Base-by-base conservation (phyloP, 92 coral and sea anemone genomes). In the Palythoa caribaeorum region DNA sequence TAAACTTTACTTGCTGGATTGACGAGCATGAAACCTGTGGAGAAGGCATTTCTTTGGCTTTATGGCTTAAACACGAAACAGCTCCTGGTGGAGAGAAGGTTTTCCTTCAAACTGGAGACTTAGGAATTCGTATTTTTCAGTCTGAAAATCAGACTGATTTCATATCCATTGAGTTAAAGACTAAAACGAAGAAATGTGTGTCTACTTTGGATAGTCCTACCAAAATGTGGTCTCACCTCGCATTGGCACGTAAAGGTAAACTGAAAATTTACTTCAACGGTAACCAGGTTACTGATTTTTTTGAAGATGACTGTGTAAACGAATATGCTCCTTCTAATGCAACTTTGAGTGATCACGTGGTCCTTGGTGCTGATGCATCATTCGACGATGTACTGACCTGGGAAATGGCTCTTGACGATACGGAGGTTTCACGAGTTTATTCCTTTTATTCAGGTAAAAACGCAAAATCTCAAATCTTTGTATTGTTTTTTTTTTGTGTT, bases 361-460 rank as follows among this genome's bases (percentile, higher is more conserved):
- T 80, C 16, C 85, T 80, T 59, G 85, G 74, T 14, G 62, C 66
- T 14, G 54, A 15, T 21, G 84, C 74, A 9, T 72, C 62, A 15
- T 77, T 39, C 59, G 90, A 87, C 47, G 90, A 87, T 19, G 16
- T 87, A 36, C 1, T 77, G 21, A 66, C 21, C 65, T 87, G 85
- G 85, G 59, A 63, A 15, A 87, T 14, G 19, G 35, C 55, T 65
- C 75, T 76, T 16, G 16, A 20, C 10, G 60, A 57, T 9, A 16
- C 0, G 35, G 47, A 76, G 35, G 21, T 87, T 14, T 55, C 7
- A 8, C 71, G 5, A 62, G 5, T 63, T 13, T 87, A 87, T 77
- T 62, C 90, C 1, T 87, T 62, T 63, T 87, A 87, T 53, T 53
- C 73, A 77, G 90, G 90, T 87, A 70, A 70, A n/a, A 51, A 38